Conservation (phyloP, 2,113 vertebrate genomes). For the Rhagologus leucostigma region DNA sequence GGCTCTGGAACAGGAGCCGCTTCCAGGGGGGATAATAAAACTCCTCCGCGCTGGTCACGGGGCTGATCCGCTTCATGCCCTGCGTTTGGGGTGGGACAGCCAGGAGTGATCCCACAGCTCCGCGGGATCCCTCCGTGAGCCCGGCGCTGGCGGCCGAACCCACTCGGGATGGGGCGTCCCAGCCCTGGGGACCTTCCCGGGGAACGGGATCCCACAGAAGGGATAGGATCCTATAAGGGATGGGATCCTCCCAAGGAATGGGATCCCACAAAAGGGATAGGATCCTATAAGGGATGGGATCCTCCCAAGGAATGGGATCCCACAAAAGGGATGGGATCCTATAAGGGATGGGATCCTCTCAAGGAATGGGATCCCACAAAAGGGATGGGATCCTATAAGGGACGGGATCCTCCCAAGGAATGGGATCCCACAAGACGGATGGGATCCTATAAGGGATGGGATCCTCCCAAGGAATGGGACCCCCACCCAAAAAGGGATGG, state of each 20-base stretch:
- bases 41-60: conserved; percentile 89
- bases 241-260: not conserved
- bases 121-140: rapidly evolving
- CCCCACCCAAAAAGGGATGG: no score
- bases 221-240: no score
- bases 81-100: not conserved
- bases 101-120: not conserved
- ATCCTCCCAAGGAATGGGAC: not conserved
- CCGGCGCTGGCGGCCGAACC: not conserved
- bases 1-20: conserved; percentile 87
- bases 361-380: not conserved
- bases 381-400: not conserved
- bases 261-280: not conserved
- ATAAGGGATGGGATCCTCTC: not conserved
- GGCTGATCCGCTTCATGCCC: conserved; percentile 91
- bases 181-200: no score
- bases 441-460: not conserved
- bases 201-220: not conserved
- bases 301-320: no score
- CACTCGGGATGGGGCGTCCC: rapidly evolving
- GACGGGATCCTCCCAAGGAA: not conserved
- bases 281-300: no score
- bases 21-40: conserved; percentile 95
- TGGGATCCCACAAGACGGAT: no score
- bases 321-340: no score